phyloP scores from a whole-genome alignment of 35 echinoderm and acorn worm genomes.

The Acanthaster planci region DNA sequence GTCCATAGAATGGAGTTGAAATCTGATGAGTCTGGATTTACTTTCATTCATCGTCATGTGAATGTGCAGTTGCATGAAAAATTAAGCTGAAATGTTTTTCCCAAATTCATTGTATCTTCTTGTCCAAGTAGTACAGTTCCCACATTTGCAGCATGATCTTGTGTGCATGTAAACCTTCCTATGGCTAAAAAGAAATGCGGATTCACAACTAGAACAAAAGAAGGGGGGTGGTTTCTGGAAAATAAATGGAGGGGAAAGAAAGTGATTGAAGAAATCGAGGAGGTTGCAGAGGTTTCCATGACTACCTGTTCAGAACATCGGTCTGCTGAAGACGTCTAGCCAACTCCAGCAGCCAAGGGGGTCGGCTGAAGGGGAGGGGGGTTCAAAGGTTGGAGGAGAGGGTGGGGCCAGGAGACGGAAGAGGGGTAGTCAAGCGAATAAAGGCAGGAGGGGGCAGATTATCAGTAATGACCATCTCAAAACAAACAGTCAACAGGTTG shows the following conservation, averaged over 20 bases:
- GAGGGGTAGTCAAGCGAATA: not conserved
- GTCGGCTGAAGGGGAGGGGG: not conserved
- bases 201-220: too few species aligned
- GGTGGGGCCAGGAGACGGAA: conserved; percentile 11
- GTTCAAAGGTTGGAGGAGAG: not conserved
- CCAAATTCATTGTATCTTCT: too few species aligned
- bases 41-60: too few species aligned
- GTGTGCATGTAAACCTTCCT: too few species aligned
- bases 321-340: conserved; percentile 8
- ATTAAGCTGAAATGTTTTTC: too few species aligned
- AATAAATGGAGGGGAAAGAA: not conserved
- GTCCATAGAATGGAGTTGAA: too few species aligned
- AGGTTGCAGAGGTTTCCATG: not conserved
- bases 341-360: conserved; percentile 24
- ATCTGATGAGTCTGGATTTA: too few species aligned
- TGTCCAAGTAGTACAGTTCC: too few species aligned
- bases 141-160: too few species aligned
- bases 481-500: too few species aligned
- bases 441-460: not conserved
- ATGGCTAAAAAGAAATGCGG: too few species aligned
- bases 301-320: conserved; percentile 15
- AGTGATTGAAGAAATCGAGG: not conserved
- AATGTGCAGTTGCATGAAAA: too few species aligned
- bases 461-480: not conserved
- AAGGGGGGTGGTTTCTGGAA: not conserved